Conservation (phyloP, 2,888 invertebrate genomes). For the Himalopsyche tibetana region DNA sequence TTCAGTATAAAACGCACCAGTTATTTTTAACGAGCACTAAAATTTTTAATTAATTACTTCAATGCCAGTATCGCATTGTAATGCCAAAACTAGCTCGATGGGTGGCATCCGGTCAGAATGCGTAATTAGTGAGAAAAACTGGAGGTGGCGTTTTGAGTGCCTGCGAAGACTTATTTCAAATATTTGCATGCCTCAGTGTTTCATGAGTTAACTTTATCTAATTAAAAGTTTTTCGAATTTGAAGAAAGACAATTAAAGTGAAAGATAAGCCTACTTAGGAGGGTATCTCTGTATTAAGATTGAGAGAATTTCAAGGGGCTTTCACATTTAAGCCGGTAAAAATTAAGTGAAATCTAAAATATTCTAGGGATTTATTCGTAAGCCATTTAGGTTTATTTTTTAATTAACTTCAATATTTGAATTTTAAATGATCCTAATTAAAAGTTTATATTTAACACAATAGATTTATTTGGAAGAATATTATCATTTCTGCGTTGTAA, state of each 20-base stretch:
- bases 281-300: conserved; percentile 37
- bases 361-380: conserved; percentile 28
- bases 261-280: conserved; percentile 36
- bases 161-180: conserved; percentile 35
- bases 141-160: conserved; percentile 8
- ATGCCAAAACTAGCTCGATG: conserved; percentile 13
- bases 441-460: neutral
- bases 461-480: no score
- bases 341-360: conserved; percentile 42
- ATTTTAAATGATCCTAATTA: neutral
- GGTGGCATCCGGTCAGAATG: conserved; percentile 1
- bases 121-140: conserved; percentile 42
- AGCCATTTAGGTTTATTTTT: conserved; percentile 32
- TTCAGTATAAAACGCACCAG: no score
- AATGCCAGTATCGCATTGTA: neutral
- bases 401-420: conserved; percentile 3
- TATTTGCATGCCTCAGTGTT: conserved; percentile 43
- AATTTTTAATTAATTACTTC: no score
- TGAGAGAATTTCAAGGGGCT: conserved; percentile 21
- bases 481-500: no score
- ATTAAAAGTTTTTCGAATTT: conserved; percentile 40
- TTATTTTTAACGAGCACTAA: no score
- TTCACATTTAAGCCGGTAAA: conserved; percentile 23
- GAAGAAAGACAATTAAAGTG: conserved; percentile 43
- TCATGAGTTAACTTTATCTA: conserved; percentile 40